Evolutionary conservation across 2,797 vertebrate genomes (phyloP), one percentile per base, ranked within the genome.

Genomic region (Chromis chromis): DNA sequence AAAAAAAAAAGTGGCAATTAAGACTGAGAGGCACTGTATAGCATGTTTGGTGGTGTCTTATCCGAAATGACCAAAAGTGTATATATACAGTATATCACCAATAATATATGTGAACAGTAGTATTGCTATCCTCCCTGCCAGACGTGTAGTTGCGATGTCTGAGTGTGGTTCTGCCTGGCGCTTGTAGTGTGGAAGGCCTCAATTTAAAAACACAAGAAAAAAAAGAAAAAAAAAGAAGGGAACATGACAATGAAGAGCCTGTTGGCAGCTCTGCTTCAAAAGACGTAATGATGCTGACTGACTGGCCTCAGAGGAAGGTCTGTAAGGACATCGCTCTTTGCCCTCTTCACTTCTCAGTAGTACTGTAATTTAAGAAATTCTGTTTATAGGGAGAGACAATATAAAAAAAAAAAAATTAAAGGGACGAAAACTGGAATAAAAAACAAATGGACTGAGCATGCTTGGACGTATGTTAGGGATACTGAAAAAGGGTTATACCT

Each of bases 21-120:
- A 85, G 88, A 87, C 76, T 81, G 80, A 84, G 78, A 82, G 86
- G 89, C 79, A 75, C 82, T 85, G 85, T 86, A 90, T 82, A 89
- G 90, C 91, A 92, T 93, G 92, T 91, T 89, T 75, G 76, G 80
- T 86, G 85, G 84, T 86, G 85, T 91, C 79, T 87, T 73, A 75
- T 81, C 74, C 76, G 74, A 90, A 89, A 84, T 81, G 75, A 92
- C 89, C 88, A 90, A 92, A 90, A 88, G 78, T 82, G 79, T 89
- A 76, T 70, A 71, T 81, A 70, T 65, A 22, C 57, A 63, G 55
- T 84, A 76, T 81, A 66, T 79, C 76, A 87, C 78, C 73, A 76
- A 63, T 89, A 83, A 87, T 90, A 82, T 87, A 83, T 90, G 88
- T 92, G 76, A 84, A 84, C 56, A 69, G 76, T 90, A 90, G 85